Base-by-base conservation (phyloP, 2,797 vertebrate genomes). In the Choloepus didactylus region DNA sequence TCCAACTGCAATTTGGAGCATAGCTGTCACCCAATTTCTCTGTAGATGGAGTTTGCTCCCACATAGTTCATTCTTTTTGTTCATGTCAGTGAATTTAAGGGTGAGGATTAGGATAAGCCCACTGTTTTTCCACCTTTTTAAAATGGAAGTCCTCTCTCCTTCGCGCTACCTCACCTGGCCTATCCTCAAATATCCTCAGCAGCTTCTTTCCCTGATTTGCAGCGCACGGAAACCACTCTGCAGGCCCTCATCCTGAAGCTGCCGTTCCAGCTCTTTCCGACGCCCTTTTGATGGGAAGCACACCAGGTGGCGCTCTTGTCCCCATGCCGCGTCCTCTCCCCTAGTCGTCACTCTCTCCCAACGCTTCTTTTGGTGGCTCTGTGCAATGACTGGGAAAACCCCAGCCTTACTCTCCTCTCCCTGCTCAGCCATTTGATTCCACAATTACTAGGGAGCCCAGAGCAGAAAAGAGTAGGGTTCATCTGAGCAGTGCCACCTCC, bases 101-200 rank as follows among this genome's bases (percentile, higher is more conserved):
- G 31, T 70, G 23, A 62, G 11, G 5, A 46, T 62, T 21, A 21
- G 77, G 5, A 15, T 27, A 59, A 14, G 12, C 46, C 25, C 59
- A 51, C 18, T n/a, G 38, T 9, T 56, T 14, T 29, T 10, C 46
- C 35, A 49, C 19, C 2, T 4, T 35, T 49, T 9, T 14, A 72
- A 14, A 73, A 51, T 0, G 6, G 41, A 27, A 18, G n/a, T 23
- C 38, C 14, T 23, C 10, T 41, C 16, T 38, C 35, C 49, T 76
- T 76, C 2, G 6, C 0, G 1, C 18, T 3, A 31, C 38, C 16
- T 4, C 46, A 10, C n/a, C n/a, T 9, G 21, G 35, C 44, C 44
- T 49, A 2, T 44, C 1, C 14, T 69, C 64, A 49, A 49, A 49
- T 12, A 49, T 49, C 49, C 49, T 49, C 49, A 49, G 49, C 49